Conservation (phyloP, 2,797 vertebrate genomes). For the Arrhamphus sclerolepis region DNA sequence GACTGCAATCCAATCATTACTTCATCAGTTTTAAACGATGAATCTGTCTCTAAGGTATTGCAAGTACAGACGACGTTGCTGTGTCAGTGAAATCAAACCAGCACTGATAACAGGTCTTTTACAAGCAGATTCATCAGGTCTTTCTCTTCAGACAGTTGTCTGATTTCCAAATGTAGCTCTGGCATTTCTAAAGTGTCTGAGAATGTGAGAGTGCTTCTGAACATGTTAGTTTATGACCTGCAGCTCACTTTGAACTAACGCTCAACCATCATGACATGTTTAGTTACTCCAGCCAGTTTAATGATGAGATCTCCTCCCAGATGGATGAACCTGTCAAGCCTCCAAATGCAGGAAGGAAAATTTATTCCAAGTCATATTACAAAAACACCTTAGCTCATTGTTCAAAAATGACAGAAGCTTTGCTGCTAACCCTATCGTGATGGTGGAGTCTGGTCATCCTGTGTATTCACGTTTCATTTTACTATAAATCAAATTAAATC, state of each 20-base stretch:
- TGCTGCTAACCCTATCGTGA: too few relatives aligned
- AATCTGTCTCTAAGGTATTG: constrained; percentile 32
- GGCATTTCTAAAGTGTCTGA: constrained; percentile 39
- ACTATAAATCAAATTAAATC: too few relatives aligned
- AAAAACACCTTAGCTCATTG: too few relatives aligned
- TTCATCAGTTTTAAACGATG: constrained; percentile 27
- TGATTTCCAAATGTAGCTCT: constrained; percentile 44
- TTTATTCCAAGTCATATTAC: too few relatives aligned
- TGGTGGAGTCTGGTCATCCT: too few relatives aligned
- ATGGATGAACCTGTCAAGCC: too few relatives aligned
- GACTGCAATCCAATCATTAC: constrained; percentile 15
- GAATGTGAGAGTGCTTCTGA: constrained; percentile 8
- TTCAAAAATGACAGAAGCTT: too few relatives aligned
- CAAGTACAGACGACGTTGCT: constrained; percentile 20
- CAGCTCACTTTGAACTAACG: neutral
- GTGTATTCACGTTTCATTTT: too few relatives aligned
- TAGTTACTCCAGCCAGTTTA: neutral
- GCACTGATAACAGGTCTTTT: constrained; percentile 17
- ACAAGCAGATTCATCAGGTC: constrained; percentile 4
- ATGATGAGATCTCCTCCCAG: neutral
- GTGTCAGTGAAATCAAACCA: constrained; percentile 36
- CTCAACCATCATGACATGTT: too few relatives aligned
- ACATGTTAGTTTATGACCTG: neutral
- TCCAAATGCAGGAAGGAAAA: too few relatives aligned
- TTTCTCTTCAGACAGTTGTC: constrained; percentile 1